Conservation (phyloP, 2,797 vertebrate genomes). For the Sus cebifrons region DNA sequence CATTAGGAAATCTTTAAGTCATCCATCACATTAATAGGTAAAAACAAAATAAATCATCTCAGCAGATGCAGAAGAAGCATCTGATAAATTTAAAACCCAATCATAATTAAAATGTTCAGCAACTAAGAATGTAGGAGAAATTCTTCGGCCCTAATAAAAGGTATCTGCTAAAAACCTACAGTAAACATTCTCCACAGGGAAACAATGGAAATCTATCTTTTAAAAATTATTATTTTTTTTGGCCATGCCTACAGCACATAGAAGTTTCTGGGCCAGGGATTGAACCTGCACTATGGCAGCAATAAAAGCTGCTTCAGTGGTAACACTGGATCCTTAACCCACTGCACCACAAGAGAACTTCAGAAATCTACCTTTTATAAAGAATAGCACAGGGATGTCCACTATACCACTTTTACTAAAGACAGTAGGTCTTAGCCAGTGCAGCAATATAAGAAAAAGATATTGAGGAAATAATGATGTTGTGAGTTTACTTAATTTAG, state of each 20-base stretch:
- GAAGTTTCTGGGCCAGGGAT: too few species aligned
- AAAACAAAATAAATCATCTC: constrained; percentile 48
- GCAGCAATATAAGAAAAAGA: constrained; percentile 49
- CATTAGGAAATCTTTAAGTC: constrained; percentile 43
- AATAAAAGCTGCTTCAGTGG: too few species aligned
- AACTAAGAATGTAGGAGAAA: constrained; percentile 12
- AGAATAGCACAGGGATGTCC: constrained; percentile 17
- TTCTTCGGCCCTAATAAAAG: constrained; percentile 36
- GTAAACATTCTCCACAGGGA: constrained; percentile 21
- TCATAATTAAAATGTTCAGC: constrained; percentile 32
- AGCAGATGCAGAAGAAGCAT: background rate
- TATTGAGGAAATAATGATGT: constrained; percentile 33
- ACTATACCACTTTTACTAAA: background rate
- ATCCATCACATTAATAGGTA: constrained; percentile 31
- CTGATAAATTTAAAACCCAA: constrained; percentile 54
- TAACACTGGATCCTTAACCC: too few species aligned
- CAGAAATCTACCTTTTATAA: background rate
- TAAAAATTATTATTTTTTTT: background rate
- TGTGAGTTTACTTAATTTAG: constrained; percentile 6
- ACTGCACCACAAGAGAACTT: too few species aligned
- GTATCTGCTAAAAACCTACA: background rate
- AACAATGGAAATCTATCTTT: constrained; percentile 7
- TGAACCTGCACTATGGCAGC: too few species aligned
- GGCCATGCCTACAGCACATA: too few species aligned
- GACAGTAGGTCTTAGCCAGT: background rate